Evolutionary conservation across 2,888 invertebrate genomes (phyloP).

Genomic region (Rosalia funebris): DNA sequence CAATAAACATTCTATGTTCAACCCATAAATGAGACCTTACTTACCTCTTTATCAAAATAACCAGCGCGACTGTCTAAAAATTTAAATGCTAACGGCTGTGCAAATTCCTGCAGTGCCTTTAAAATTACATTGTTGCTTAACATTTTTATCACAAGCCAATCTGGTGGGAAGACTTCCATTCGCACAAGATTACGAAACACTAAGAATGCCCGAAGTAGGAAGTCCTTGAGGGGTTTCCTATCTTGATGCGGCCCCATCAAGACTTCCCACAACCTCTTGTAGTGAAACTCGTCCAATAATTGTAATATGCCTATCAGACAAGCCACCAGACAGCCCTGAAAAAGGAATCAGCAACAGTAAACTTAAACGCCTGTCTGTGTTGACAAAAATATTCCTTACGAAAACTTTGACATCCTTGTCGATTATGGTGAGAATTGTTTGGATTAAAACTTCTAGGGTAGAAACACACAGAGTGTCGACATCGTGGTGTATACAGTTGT

Average conservation of each 20-base stretch:
- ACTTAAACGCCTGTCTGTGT: too few species aligned
- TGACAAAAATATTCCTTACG: slow-evolving; percentile 63
- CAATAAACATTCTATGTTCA: too few species aligned
- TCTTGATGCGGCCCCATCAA: slow-evolving; percentile 75
- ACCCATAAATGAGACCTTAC: too few species aligned
- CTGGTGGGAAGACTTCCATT: slow-evolving; percentile 83
- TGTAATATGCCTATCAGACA: slow-evolving; percentile 88
- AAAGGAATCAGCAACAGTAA: too few species aligned
- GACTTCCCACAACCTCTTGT: slow-evolving; percentile 87
- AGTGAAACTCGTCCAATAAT: slow-evolving; percentile 87
- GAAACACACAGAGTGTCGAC: slow-evolving; percentile 85
- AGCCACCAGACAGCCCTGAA: slow-evolving; percentile 84
- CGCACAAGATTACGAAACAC: slow-evolving; percentile 84
- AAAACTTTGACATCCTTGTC: slow-evolving; percentile 73
- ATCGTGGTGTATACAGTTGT: slow-evolving; percentile 77
- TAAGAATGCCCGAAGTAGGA: slow-evolving; percentile 82
- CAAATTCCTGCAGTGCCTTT: slow-evolving; percentile 86
- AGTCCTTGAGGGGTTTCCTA: slow-evolving; percentile 84
- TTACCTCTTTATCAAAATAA: slow-evolving; percentile 81
- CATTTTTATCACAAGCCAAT: slow-evolving; percentile 92
- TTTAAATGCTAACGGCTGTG: slow-evolving; percentile 85
- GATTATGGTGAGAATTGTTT: slow-evolving; percentile 84
- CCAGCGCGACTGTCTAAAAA: slow-evolving; percentile 78
- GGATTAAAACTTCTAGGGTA: slow-evolving; percentile 84
- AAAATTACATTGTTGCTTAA: slow-evolving; percentile 87